Evolutionary conservation across 1,140 invertebrate genomes (phyloP), one percentile per base, ranked within the genome.

Genomic region (Aphaenogaster rudis): DNA sequence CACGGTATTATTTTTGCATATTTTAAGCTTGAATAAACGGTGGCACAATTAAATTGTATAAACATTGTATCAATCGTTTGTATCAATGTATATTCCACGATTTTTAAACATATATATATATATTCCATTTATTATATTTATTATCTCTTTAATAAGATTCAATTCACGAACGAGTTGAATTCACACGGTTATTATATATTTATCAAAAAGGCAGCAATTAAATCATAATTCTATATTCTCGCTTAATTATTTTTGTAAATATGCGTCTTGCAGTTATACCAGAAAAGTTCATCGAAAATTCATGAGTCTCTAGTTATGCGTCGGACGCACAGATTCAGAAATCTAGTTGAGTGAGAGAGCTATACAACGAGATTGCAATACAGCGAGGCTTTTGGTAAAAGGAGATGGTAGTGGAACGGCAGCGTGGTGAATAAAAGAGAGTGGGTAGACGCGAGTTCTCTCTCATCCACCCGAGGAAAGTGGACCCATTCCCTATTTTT

Each of bases 401-500:
- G 69, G 80, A 84, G 80, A 84, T 61, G 54, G 80, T 74, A 59
- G 80, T 39, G 42, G 28, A 82, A 82, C 69, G 54, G 17, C 36
- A 17, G 67, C 42, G 52, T 48, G 69, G 39, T 84, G 80, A 74
- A 76, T 74, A 76, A 84, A 76, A 84, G 69, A 84, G 69, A 74
- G 54, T 61, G 9, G 80, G 33, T 61, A 84, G 69, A 61, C 66
- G 52, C 80, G 80, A 82, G 69, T 33, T 74, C 69, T 80, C 88
- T 87, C 78, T 89, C 85, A 78, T 87, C 59, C 86, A 76, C 21
- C 66, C 86, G 82, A 81, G 80, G 64, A 71, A 88, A 90, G 88
- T 90, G 86, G 88, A 66, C 69, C 88, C 86, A 86, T 90, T 90
- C 87, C 69, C 88, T 88, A 90, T 85, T 88, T 89, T 87, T 89